These are phyloP conservation scores for Carpatolechia fugitivella DNA, from an alignment of 2,888 invertebrate species.

Conservation along the genomic window DNA sequence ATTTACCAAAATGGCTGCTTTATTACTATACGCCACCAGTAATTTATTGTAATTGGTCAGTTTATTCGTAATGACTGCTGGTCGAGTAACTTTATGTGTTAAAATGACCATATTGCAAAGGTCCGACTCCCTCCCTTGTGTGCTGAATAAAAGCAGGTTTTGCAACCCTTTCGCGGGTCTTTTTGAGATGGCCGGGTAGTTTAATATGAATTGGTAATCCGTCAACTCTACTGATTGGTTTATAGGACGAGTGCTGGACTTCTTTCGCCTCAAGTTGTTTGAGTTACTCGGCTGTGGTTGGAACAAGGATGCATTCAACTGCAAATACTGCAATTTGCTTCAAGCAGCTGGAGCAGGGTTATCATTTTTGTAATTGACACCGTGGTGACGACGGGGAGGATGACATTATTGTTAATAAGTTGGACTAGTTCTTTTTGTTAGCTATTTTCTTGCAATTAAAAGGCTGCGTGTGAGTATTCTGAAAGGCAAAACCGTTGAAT, in stretches of 20 bases:
- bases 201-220: conserved; percentile 42
- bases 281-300: conserved; percentile 21
- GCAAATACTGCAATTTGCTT: conserved; percentile 1
- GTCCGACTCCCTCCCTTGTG: conserved; percentile 26
- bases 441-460: too few species aligned
- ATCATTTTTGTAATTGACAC: conserved; percentile 14
- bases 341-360: conserved; percentile 10
- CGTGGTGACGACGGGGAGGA: not conserved
- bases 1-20: conserved; percentile 67
- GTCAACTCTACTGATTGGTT: conserved; percentile 28
- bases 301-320: not conserved
- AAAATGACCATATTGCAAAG: conserved; percentile 31
- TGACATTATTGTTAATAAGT: too few species aligned
- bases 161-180: conserved; percentile 25
- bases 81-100: conserved; percentile 37
- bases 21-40: conserved; percentile 53
- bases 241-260: conserved; percentile 27
- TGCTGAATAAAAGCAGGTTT: conserved; percentile 8
- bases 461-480: too few species aligned
- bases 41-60: conserved; percentile 73
- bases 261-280: conserved; percentile 22
- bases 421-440: too few species aligned
- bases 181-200: conserved; percentile 31
- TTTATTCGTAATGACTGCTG: conserved; percentile 55
- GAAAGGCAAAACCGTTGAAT: too few species aligned